Base-by-base conservation (phyloP, 92 coral and sea anemone genomes). In the Phenganax stokvisi region DNA sequence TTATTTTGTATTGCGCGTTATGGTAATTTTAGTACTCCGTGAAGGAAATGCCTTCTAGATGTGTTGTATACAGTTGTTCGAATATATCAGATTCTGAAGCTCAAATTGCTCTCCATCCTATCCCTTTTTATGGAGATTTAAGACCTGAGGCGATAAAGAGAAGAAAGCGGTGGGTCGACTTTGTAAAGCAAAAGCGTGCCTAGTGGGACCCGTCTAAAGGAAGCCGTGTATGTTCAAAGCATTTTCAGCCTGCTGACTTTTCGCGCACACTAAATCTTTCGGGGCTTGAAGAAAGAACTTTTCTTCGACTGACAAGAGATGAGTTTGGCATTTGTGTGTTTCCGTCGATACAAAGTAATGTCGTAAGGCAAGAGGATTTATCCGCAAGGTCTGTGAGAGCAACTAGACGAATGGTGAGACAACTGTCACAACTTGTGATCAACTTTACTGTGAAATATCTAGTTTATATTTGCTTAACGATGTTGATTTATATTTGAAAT, bases 31-130 rank as follows among this genome's bases (percentile, higher is more conserved):
- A 27, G 31, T 66, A 66, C 47, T 66, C 31, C 31, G 47, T 52
- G 72, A 37, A 3, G 2, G 7, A 72, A 16, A 72, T 72, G 77
- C 77, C 77, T 72, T 72, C 37, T 72, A 31, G 60, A 31, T 72
- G 57, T 57, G 77, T 72, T 27, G 77, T 72, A 72, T 72, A 72
- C 58, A 59, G 77, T 27, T 72, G 77, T 72, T 72, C 77, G 0
- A 72, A 72, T 27, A 16, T 54, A 11, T 57, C 77, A 52, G 60
- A 72, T 28, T 28, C 77, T 12, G 60, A 15, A 27, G 51, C 44
- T 10, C 51, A 51, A 17, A 72, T 72, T 27, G 72, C 31, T 47
- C 57, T 54, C 44, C 57, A 51, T 27, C 29, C 44, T 6, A 51
- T 51, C n/a, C 57, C 60, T 31, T 54, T 17, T 28, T 15, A 72